phyloP scores from a whole-genome alignment of 2,797 vertebrate species.

The Hydrophis major region DNA sequence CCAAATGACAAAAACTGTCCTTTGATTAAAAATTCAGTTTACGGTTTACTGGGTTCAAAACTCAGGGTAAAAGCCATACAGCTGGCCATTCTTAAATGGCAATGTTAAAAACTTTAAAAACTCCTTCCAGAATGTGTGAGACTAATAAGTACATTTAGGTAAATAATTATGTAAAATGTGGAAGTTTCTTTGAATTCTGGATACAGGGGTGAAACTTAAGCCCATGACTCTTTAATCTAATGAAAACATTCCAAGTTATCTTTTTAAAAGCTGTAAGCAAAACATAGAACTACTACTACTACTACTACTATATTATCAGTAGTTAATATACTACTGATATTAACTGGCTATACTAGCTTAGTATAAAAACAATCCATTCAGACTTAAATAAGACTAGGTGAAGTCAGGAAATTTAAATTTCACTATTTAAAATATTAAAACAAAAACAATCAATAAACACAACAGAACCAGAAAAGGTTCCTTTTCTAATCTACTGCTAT shows the following conservation, averaged over 20 bases:
- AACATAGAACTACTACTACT: constrained; percentile 51
- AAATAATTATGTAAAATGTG: background rate
- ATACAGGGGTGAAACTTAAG: constrained; percentile 67
- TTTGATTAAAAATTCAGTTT: constrained; percentile 31
- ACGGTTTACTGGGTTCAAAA: constrained; percentile 54
- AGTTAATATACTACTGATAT: constrained; percentile 51
- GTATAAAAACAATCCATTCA: constrained; percentile 75
- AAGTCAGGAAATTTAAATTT: constrained; percentile 78
- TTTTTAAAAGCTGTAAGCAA: constrained; percentile 67
- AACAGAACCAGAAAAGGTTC: constrained; percentile 58
- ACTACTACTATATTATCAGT: too few species aligned
- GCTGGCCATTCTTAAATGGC: background rate
- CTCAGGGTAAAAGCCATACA: constrained; percentile 27
- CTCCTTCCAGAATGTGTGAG: constrained; percentile 1
- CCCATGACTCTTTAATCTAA: constrained; percentile 67
- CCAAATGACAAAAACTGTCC: constrained; percentile 25
- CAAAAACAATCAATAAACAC: constrained; percentile 44
- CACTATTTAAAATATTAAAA: constrained; percentile 55
- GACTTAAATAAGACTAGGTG: constrained; percentile 86
- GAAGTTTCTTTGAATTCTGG: constrained; percentile 49
- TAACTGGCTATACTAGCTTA: constrained; percentile 70
- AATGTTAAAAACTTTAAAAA: background rate
- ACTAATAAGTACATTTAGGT: background rate
- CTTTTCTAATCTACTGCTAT: constrained; percentile 76
- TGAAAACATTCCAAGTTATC: constrained; percentile 72